Conservation (phyloP, 35 echinoderm and acorn worm species). For the Anneissia japonica region DNA sequence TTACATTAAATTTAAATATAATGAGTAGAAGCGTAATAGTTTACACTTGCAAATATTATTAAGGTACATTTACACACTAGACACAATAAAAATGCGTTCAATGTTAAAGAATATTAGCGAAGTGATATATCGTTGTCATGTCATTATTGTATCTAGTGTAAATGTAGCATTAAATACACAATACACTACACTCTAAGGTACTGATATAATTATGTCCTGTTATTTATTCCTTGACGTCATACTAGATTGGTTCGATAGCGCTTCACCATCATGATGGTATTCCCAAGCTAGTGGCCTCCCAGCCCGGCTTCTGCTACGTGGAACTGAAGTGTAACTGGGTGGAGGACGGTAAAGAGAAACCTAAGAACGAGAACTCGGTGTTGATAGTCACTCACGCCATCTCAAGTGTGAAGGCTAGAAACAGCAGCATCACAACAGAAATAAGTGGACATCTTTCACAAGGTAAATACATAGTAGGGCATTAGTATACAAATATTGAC, state of each 20-base stretch:
- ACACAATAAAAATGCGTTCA: too few relatives aligned
- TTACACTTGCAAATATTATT: too few relatives aligned
- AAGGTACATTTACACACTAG: too few relatives aligned
- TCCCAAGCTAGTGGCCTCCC: constrained; percentile 88
- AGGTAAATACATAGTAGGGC: constrained; percentile 30
- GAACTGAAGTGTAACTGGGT: constrained; percentile 78
- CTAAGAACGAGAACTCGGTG: neutral
- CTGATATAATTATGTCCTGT: too few relatives aligned
- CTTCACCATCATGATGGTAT: constrained; percentile 57
- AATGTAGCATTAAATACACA: too few relatives aligned
- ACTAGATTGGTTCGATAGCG: constrained; percentile 70
- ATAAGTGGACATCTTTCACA: constrained; percentile 69
- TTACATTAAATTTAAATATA: too few relatives aligned
- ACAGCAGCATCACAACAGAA: constrained; percentile 79
- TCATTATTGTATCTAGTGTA: too few relatives aligned
- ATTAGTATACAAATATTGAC: neutral
- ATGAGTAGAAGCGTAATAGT: too few relatives aligned
- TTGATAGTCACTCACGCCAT: constrained; percentile 17
- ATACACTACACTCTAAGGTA: too few relatives aligned
- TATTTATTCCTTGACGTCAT: neutral
- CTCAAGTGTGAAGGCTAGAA: constrained; percentile 64
- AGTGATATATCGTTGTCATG: too few relatives aligned
- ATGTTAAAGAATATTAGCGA: too few relatives aligned
- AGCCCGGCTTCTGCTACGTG: constrained; percentile 94
- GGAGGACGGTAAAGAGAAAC: neutral